Evolutionary conservation across 2,888 invertebrate species (phyloP).

Genomic region (Tridacna crocea): DNA sequence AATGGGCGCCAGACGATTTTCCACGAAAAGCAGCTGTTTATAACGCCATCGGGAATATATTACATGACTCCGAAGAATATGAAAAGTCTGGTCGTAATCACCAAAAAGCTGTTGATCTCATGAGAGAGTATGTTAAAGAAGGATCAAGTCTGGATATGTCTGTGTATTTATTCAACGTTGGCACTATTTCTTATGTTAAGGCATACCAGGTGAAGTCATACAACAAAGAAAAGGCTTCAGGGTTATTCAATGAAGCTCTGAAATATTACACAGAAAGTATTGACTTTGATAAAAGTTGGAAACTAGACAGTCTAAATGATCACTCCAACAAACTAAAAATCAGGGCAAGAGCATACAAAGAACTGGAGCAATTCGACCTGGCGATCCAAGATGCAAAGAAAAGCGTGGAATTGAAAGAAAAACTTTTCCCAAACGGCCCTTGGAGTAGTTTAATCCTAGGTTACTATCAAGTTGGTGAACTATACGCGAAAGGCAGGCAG

Average conservation of each 20-base stretch:
- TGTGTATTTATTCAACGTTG: conserved; percentile 24
- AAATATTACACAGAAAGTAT: conserved; percentile 21
- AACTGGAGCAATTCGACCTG: conserved; percentile 7
- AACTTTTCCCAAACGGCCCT: neutral
- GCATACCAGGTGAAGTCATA: neutral
- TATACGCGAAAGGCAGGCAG: neutral
- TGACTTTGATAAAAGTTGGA: conserved; percentile 2
- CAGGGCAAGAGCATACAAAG: conserved; percentile 7
- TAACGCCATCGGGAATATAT: conserved; percentile 23
- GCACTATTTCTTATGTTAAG: conserved; percentile 5
- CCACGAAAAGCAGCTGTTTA: neutral
- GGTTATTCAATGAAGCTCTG: neutral
- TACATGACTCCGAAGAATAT: neutral
- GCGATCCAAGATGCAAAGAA: conserved; percentile 11
- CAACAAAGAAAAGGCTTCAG: neutral
- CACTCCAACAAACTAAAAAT: conserved; percentile 15
- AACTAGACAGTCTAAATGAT: conserved; percentile 1
- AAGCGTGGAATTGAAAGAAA: conserved; percentile 6
- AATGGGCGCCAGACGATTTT: neutral
- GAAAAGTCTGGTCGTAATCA: neutral
- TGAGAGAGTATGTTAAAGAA: conserved; percentile 13
- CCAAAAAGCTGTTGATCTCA: conserved; percentile 14
- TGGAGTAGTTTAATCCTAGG: neutral
- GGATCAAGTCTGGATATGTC: conserved; percentile 14
- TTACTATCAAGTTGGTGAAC: conserved; percentile 11